phyloP scores from a whole-genome alignment of 2,797 vertebrate genomes.

The Harpagifer antarcticus region DNA sequence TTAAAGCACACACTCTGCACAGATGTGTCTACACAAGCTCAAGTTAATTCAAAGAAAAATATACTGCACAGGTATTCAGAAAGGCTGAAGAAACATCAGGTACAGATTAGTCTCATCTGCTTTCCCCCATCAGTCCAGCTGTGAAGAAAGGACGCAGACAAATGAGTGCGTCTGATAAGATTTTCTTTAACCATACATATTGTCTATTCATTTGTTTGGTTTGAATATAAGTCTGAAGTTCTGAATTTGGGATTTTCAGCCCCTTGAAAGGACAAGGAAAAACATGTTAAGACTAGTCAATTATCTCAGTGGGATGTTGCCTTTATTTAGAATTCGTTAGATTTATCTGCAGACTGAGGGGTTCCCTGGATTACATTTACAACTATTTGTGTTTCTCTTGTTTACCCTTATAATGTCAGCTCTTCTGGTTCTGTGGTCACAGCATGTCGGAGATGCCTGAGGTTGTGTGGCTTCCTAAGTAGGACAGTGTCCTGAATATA shows the following conservation, averaged over 20 bases:
- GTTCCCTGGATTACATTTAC: constrained; percentile 57
- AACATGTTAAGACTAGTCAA: constrained; percentile 16
- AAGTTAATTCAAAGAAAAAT: constrained; percentile 22
- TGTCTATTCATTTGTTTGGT: constrained; percentile 12
- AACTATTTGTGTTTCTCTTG: constrained; percentile 45
- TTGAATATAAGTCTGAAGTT: constrained; percentile 22
- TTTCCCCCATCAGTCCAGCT: constrained; percentile 21
- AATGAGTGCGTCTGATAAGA: not conserved
- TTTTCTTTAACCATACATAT: not conserved
- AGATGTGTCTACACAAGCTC: constrained; percentile 36
- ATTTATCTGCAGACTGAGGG: constrained; percentile 48
- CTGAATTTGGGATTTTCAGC: constrained; percentile 29
- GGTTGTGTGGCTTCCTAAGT: constrained; percentile 76
- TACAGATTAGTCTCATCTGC: constrained; percentile 44
- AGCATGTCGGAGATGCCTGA: constrained; percentile 79
- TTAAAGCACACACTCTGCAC: constrained; percentile 21
- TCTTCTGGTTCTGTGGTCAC: constrained; percentile 69
- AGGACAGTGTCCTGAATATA: constrained; percentile 70
- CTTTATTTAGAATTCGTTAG: constrained; percentile 46
- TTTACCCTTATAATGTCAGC: constrained; percentile 73
- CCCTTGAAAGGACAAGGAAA: constrained; percentile 16
- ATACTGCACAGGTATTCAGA: constrained; percentile 7
- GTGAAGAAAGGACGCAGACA: constrained; percentile 22
- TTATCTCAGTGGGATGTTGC: constrained; percentile 43
- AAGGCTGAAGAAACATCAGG: constrained; percentile 26